Evolutionary conservation across 30 jellyfish, hydroid and myxozoan genomes (phyloP).

Genomic region (Aurelia aurita): DNA sequence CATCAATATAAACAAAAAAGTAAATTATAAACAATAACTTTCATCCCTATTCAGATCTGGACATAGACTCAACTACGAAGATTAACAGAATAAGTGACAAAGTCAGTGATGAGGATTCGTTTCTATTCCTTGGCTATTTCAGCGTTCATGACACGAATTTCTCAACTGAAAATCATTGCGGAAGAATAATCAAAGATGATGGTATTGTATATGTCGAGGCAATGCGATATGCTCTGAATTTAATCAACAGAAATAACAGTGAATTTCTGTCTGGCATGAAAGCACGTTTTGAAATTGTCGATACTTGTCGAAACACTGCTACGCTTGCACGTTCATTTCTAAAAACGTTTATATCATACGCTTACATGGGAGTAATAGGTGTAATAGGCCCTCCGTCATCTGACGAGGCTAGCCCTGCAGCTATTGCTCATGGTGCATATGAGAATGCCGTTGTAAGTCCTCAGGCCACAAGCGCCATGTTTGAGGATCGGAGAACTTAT

Average conservation of each 20-base stretch:
- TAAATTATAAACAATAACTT: no score
- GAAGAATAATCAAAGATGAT: neutral
- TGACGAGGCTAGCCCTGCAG: constrained; percentile 2
- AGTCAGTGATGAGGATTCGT: neutral
- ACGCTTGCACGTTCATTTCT: neutral
- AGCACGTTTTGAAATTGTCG: neutral
- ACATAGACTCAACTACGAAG: neutral
- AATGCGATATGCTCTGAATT: constrained; percentile 18
- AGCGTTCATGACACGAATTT: neutral
- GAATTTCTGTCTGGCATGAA: constrained; percentile 3
- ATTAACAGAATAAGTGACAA: neutral
- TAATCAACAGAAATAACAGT: neutral
- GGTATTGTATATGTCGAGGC: constrained; percentile 20
- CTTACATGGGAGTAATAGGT: constrained; percentile 4
- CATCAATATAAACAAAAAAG: no score
- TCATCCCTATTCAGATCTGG: neutral
- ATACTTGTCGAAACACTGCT: constrained; percentile 14
- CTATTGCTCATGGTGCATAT: neutral
- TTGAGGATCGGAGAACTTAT: neutral
- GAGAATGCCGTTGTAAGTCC: neutral
- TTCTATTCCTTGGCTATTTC: neutral
- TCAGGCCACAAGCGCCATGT: constrained; percentile 9
- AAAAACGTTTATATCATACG: neutral
- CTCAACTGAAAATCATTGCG: constrained; percentile 1
- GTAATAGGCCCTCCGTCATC: constrained; percentile 27